Conservation (phyloP, 2,888 invertebrate genomes). For the Abrostola triplasia region DNA sequence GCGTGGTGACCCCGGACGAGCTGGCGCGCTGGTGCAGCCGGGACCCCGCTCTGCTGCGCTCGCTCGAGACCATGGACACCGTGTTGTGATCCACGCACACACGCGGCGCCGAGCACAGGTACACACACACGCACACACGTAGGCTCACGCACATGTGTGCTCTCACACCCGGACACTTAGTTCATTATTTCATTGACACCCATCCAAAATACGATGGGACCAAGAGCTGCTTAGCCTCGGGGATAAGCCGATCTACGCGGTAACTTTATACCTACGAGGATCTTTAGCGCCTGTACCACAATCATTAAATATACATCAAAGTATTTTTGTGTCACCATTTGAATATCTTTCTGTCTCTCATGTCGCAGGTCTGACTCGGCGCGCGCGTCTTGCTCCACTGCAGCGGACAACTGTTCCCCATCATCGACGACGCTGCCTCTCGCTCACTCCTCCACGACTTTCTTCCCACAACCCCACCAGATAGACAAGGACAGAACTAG, state of each 20-base stretch:
- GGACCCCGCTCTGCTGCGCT: constrained; percentile 91
- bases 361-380: constrained; percentile 52
- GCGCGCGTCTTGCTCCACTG: constrained; percentile 62
- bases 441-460: constrained; percentile 24
- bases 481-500: constrained; percentile 49
- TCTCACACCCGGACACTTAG: no score
- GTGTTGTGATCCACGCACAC: constrained; percentile 89
- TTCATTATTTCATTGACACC: not conserved
- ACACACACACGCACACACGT: constrained; percentile 5
- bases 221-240: no score
- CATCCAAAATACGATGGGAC: no score
- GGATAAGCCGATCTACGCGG: no score
- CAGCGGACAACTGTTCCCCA: constrained; percentile 49
- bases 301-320: no score
- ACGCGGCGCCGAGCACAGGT: constrained; percentile 42
- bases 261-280: not conserved
- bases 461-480: constrained; percentile 30
- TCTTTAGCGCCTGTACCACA: no score
- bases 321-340: no score
- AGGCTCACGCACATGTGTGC: not conserved
- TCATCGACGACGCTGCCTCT: constrained; percentile 40
- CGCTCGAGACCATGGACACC: constrained; percentile 92
- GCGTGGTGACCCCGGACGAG: constrained; percentile 94
- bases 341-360: not conserved
- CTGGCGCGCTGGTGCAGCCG: constrained; percentile 93